These are phyloP conservation scores for Halictus ligatus DNA, from an alignment of 2,888 invertebrate species.

Conservation along the genomic window DNA sequence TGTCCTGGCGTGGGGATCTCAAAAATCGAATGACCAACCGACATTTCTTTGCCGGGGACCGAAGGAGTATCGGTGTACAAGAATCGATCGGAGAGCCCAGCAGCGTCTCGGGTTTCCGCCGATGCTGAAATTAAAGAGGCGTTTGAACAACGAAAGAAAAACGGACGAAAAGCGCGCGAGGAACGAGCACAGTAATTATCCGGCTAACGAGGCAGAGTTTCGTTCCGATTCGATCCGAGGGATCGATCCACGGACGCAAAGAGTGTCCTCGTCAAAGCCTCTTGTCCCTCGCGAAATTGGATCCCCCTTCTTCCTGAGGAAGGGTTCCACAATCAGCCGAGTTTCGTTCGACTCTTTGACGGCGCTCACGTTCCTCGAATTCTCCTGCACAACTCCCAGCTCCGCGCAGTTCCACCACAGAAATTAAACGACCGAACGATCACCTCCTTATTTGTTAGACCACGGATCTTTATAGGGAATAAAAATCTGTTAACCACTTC, in stretches of 20 bases:
- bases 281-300: slow-evolving; percentile 22
- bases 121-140: neutral
- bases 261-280: slow-evolving; percentile 20
- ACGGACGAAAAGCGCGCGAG: neutral
- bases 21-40: neutral
- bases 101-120: neutral
- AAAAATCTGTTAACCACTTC: no score
- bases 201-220: slow-evolving; percentile 29
- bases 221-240: slow-evolving; percentile 14
- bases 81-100: neutral
- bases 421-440: neutral
- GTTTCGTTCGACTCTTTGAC: slow-evolving; percentile 21
- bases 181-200: slow-evolving; percentile 33
- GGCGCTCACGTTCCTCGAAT: neutral
- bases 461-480: neutral
- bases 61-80: neutral
- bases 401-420: neutral
- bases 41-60: neutral
- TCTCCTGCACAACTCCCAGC: neutral
- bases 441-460: neutral
- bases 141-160: neutral
- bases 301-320: slow-evolving; percentile 20
- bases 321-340: slow-evolving; percentile 28
- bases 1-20: neutral
- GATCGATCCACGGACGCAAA: neutral